Evolutionary conservation across 2,888 invertebrate species (phyloP), one percentile per base, ranked within the genome.

Genomic region (Nineta flava): DNA sequence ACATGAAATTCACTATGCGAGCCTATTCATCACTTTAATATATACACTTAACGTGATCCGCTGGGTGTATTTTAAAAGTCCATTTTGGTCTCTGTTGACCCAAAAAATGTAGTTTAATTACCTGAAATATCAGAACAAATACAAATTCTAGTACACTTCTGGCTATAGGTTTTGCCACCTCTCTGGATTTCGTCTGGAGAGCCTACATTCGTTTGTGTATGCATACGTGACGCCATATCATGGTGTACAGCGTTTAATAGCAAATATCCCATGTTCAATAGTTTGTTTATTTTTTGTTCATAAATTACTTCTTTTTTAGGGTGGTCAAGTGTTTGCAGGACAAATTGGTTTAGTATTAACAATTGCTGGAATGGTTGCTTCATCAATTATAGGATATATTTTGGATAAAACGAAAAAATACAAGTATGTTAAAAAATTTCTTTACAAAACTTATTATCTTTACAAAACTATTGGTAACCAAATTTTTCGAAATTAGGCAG

Each of bases 391-490:
- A 57, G 96, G 96, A 7, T 70, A 88, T 49, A 72, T 91, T 57
- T 73, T 96, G 54, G 95, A 96, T 69, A 90, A 83, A 70, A 92
- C 92, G 1, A 91, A 91, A 63, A 79, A 76, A 59, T 96, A 88
- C 73, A 95, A 94, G 85, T 87, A 65, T 26, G 26, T 26, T n/a
- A n/a, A n/a, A n/a, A n/a, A n/a, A 72, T 80, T 72, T 46, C 4
- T 46, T 41, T 35, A 46, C 12, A 45, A 32, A 12, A 31, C 40
- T 2, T 32, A 47, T 41, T 41, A 26, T 35, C 16, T 19, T 49
- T 34, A 15, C 9, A 10, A 15, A 10, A 19, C 21, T 17, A 44
- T 17, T 44, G 7, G 6, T 17, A n/a, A n/a, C n/a, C n/a, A n/a
- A 7, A 10, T 44, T 17, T 44, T 49, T 51, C 47, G 17, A 13